These are phyloP conservation scores for Pseudoatta argentina DNA, from an alignment of 1,140 invertebrate species.

Conservation along the genomic window DNA sequence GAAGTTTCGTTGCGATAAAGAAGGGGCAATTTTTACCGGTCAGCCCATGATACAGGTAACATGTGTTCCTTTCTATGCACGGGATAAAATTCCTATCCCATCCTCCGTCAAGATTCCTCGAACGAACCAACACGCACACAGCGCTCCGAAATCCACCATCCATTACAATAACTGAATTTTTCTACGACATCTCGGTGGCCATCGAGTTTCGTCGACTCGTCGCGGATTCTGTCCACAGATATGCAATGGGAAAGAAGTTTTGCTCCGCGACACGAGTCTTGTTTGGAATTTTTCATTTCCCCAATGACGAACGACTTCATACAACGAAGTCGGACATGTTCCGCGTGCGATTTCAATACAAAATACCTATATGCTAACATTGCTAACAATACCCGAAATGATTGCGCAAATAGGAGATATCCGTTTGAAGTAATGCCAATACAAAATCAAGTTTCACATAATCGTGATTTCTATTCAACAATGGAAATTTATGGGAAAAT, in stretches of 20 bases:
- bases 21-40: constrained; percentile 26
- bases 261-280: constrained; percentile 76
- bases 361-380: neutral
- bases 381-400: neutral
- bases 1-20: neutral
- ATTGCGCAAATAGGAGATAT: neutral
- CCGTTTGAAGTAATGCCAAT: neutral
- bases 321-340: constrained; percentile 57
- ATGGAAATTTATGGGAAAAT: neutral
- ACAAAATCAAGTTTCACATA: neutral
- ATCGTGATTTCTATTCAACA: neutral
- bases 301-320: constrained; percentile 73
- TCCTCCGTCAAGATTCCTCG: neutral
- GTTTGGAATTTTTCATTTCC: constrained; percentile 84
- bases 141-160: neutral
- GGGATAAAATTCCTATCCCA: constrained; percentile 41
- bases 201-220: constrained; percentile 32
- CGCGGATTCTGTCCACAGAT: constrained; percentile 76
- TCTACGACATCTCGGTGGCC: constrained; percentile 55
- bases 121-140: neutral
- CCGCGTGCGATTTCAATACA: constrained; percentile 6
- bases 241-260: constrained; percentile 71
- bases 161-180: constrained; percentile 66
- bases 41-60: neutral
- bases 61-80: neutral